phyloP scores from a whole-genome alignment of 2,888 invertebrate genomes.

The Octonoba sinensis region DNA sequence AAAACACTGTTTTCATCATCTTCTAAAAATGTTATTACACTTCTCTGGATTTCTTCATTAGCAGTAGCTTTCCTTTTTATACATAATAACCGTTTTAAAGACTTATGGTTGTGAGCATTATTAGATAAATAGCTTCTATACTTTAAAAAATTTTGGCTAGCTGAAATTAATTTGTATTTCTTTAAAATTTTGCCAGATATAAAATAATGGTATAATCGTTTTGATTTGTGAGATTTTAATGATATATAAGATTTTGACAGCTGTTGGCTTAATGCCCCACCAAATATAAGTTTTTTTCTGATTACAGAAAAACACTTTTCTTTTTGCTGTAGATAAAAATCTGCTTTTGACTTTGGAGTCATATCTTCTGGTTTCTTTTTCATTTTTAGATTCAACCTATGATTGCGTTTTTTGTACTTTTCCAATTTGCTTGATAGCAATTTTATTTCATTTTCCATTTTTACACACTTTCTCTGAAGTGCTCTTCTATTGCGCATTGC shows the following conservation, averaged over 20 bases:
- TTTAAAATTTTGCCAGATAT: not conserved
- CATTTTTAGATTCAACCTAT: not conserved
- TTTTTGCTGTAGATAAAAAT: not conserved
- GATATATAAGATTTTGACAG: not conserved
- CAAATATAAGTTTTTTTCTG: slow-evolving; percentile 1
- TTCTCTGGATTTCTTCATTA: not conserved
- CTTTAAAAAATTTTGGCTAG: not conserved
- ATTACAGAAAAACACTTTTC: not conserved
- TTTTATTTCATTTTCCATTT: not conserved
- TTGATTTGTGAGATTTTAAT: not conserved
- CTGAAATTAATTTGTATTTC: not conserved
- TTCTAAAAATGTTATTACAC: not conserved
- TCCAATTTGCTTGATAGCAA: not conserved
- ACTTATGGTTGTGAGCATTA: not conserved
- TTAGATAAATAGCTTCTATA: not conserved
- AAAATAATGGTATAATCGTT: not conserved
- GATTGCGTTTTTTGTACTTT: not conserved
- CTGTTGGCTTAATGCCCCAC: not conserved
- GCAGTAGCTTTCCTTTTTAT: not conserved
- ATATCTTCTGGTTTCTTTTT: not conserved
- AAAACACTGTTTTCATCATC: slow-evolving; percentile 1
- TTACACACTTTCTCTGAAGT: not conserved
- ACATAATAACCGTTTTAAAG: not conserved
- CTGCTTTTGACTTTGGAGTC: not conserved
- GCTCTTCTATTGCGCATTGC: not conserved